These are phyloP conservation scores for Pseudobourletiella spinata DNA, from an alignment of 1,140 invertebrate genomes.

Conservation along the genomic window DNA sequence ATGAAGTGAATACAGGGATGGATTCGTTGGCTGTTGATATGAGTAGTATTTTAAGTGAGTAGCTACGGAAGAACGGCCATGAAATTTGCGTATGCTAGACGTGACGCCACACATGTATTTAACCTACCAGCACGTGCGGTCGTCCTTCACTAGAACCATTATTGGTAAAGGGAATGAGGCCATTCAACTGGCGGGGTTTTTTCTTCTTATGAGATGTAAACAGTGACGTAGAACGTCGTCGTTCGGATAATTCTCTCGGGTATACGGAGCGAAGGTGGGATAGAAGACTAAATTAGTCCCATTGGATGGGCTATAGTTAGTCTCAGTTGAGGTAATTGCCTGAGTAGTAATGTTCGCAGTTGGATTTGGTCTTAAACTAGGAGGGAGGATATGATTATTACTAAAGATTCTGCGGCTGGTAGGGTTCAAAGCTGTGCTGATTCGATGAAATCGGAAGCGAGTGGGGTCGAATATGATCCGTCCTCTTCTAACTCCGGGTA, in stretches of 20 bases:
- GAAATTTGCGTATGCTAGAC: too few species aligned
- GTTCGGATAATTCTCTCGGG: background rate
- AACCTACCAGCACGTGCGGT: too few species aligned
- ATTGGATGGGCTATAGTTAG: slow-evolving; percentile 3
- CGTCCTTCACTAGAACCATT: too few species aligned
- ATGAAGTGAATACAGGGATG: too few species aligned
- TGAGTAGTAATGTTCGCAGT: background rate
- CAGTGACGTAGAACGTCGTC: slow-evolving; percentile 1
- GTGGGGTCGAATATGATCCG: background rate
- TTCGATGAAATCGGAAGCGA: background rate
- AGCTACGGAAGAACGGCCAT: too few species aligned
- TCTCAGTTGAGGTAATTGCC: background rate
- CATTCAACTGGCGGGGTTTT: too few species aligned
- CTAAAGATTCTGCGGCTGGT: background rate
- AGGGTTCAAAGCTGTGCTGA: background rate
- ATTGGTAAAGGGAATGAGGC: too few species aligned
- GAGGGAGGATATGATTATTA: too few species aligned
- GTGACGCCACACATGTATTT: too few species aligned
- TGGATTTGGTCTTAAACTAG: background rate
- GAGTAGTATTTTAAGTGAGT: too few species aligned
- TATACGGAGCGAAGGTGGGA: background rate
- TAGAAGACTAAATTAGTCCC: background rate
- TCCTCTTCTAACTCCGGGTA: background rate
- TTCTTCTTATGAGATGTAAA: too few species aligned
- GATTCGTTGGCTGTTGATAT: too few species aligned